These are phyloP conservation scores for Rosalia funebris DNA, from an alignment of 2,888 invertebrate genomes.

Conservation along the genomic window DNA sequence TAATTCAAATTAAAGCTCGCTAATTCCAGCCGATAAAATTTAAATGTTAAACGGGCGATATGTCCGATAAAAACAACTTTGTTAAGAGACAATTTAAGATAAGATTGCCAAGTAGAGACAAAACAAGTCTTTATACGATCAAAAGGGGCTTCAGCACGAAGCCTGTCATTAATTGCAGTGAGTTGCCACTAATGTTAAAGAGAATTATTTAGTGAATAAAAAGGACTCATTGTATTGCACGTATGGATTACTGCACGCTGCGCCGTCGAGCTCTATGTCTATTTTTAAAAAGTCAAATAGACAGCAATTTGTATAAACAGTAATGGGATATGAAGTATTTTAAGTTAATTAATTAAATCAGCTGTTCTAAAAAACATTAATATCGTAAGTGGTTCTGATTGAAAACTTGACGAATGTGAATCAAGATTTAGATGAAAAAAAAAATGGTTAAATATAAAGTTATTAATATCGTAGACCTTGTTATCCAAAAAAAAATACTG, in stretches of 20 bases:
- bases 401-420: no score
- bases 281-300: not conserved
- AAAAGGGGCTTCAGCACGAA: slow-evolving; percentile 6
- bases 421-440: no score
- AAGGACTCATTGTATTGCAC: slow-evolving; percentile 4
- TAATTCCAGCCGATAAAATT: slow-evolving; percentile 14
- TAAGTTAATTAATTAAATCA: not conserved
- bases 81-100: slow-evolving; percentile 20
- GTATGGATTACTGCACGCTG: not conserved
- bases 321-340: not conserved
- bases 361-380: not conserved
- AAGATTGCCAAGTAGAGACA: slow-evolving; percentile 15
- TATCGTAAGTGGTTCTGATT: no score
- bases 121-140: slow-evolving; percentile 17
- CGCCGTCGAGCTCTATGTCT: not conserved
- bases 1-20: not conserved
- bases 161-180: slow-evolving; percentile 17
- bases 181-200: slow-evolving; percentile 18
- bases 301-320: not conserved
- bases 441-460: no score
- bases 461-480: no score
- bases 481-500: no score
- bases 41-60: slow-evolving; percentile 17
- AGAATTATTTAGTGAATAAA: slow-evolving; percentile 11
- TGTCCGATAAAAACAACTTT: slow-evolving; percentile 7